A percentile compares a stretch with the other conserved stretches of the same genome.
These are phyloP conservation scores for Stichodactyla helianthus DNA, from an alignment of 64 coral and sea anemone species.

Conservation along the genomic window DNA sequence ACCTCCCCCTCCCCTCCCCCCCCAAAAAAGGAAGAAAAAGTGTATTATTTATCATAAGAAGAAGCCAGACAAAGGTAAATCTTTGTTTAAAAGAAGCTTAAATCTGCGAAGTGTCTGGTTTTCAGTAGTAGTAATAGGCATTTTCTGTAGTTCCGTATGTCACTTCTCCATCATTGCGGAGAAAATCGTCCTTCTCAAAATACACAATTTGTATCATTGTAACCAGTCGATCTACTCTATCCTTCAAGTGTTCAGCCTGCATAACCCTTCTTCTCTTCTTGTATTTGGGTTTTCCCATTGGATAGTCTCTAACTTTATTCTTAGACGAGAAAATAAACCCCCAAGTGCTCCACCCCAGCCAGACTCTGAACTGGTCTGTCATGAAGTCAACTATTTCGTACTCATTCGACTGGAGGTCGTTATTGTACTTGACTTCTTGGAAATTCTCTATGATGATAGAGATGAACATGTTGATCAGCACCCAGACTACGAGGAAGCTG, in stretches of 20 bases:
- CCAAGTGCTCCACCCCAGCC: conserved; percentile 59
- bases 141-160: conserved; percentile 43
- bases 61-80: too few species aligned
- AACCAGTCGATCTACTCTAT: conserved; percentile 61
- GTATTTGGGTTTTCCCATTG: conserved; percentile 6
- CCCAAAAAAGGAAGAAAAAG: too few species aligned
- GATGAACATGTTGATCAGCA: conserved; percentile 91
- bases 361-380: conserved; percentile 63
- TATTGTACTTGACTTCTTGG: conserved; percentile 73
- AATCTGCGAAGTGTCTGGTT: too few species aligned
- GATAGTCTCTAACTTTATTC: conserved; percentile 42
- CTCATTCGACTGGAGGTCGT: conserved; percentile 90
- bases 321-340: conserved; percentile 34
- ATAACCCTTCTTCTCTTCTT: conserved; percentile 31
- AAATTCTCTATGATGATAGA: conserved; percentile 94
- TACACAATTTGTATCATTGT: conserved; percentile 61
- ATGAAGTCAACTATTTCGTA: conserved; percentile 96
- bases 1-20: too few species aligned
- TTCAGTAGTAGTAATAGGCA: not conserved
- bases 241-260: conserved; percentile 48
- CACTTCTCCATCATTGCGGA: conserved; percentile 77
- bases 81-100: too few species aligned
- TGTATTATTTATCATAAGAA: too few species aligned
- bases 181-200: conserved; percentile 63
- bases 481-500: conserved; percentile 77